Percentiles rank a stretch among this genome's conserved stretches.
Evolutionary conservation across 2,797 vertebrate species (phyloP).

Genomic region (Sandelia bainsii): DNA sequence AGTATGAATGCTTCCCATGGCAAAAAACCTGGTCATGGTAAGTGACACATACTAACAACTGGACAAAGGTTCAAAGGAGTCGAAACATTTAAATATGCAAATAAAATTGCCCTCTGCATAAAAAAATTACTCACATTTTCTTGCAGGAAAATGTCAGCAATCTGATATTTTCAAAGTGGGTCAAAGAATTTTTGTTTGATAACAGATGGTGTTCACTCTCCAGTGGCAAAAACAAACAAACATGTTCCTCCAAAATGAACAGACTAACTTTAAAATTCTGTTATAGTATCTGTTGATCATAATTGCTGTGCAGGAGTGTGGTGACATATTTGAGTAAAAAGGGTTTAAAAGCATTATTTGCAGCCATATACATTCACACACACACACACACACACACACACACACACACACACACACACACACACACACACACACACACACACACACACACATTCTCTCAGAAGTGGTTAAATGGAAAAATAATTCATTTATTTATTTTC

Average conservation of each 20-base stretch:
- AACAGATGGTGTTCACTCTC: constrained; percentile 78
- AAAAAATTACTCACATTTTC: constrained; percentile 34
- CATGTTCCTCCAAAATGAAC: constrained; percentile 66
- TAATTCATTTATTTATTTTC: constrained; percentile 11
- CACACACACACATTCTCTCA: not conserved
- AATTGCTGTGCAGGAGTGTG: constrained; percentile 22
- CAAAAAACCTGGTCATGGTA: not conserved
- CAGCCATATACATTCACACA: constrained; percentile 3
- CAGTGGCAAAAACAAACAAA: constrained; percentile 71
- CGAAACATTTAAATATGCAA: constrained; percentile 36
- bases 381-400: not conserved
- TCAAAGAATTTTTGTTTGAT: constrained; percentile 72
- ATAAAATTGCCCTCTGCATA: constrained; percentile 35
- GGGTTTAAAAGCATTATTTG: constrained; percentile 15
- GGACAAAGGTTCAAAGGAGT: constrained; percentile 22
- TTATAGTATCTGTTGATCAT: constrained; percentile 57
- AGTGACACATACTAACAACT: constrained; percentile 17
- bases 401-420: not conserved
- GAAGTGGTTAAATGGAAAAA: constrained; percentile 9
- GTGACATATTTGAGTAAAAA: constrained; percentile 29
- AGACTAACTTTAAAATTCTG: constrained; percentile 52
- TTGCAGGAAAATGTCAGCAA: constrained; percentile 40
- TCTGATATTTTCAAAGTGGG: constrained; percentile 71
- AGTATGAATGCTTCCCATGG: not conserved
- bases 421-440: not conserved